Percentiles rank a stretch among this genome's conserved stretches.
phyloP scores from a whole-genome alignment of 2,113 vertebrate genomes.

The Blennius ocellaris region DNA sequence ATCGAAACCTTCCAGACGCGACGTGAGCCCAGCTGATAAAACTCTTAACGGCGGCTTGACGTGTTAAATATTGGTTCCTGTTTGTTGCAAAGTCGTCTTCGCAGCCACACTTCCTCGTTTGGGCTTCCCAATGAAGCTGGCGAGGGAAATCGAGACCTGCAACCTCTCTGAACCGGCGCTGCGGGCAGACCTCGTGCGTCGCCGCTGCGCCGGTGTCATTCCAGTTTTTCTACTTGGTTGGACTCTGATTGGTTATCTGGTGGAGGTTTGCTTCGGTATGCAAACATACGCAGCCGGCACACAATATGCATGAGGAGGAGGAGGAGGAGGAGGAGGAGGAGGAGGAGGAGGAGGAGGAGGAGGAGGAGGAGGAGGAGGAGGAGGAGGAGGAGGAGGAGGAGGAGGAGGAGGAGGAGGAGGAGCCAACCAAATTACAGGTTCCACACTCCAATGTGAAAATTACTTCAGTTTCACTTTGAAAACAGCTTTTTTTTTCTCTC shows the following conservation, averaged over 20 bases:
- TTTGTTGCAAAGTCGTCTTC: conserved; percentile 7
- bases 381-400: conserved; percentile 13
- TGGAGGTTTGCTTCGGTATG: conserved; percentile 32
- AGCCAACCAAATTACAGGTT: background rate
- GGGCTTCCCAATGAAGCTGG: background rate
- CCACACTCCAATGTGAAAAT: background rate
- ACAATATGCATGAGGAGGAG: conserved; percentile 7
- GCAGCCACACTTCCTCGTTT: conserved; percentile 2
- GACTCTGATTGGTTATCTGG: conserved; percentile 44
- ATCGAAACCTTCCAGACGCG: too few relatives aligned
- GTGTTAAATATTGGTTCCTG: background rate
- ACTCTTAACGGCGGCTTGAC: too few relatives aligned
- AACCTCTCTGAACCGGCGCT: background rate
- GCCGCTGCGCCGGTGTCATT: conserved; percentile 11
- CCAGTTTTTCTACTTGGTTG: conserved; percentile 56
- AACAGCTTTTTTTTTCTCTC: background rate
- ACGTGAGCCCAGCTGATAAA: too few relatives aligned
- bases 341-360: conserved; percentile 2
- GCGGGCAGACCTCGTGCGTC: background rate
- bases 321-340: conserved; percentile 4
- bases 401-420: conserved; percentile 1
- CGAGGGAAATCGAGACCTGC: background rate
- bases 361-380: conserved; percentile 9
- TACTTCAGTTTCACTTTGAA: background rate
- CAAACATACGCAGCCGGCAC: conserved; percentile 15